Percentiles rank a stretch among this genome's conserved stretches.
Evolutionary conservation across 2,888 invertebrate species (phyloP).

Genomic region (Acronicta alni): DNA sequence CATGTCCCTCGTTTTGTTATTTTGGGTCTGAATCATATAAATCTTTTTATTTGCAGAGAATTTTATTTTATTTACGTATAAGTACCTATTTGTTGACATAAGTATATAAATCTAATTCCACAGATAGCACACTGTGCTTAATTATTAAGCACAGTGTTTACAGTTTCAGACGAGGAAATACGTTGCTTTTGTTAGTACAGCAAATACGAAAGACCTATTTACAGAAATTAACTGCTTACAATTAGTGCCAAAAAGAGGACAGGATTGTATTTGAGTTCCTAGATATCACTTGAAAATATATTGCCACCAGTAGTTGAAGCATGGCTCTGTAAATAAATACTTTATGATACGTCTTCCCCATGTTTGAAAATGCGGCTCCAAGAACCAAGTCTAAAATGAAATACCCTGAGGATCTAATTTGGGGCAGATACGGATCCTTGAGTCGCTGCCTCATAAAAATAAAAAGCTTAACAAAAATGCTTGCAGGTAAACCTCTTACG

Average conservation of each 20-base stretch:
- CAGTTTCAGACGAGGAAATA: no score
- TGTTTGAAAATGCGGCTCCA: conserved; percentile 4
- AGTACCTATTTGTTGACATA: no score
- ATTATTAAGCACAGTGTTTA: no score
- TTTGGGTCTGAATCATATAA: conserved; percentile 3
- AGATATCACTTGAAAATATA: neutral
- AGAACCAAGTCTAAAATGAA: conserved; percentile 44
- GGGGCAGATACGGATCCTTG: conserved; percentile 35
- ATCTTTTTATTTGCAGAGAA: neutral
- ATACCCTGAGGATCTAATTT: conserved; percentile 49
- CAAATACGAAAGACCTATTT: no score
- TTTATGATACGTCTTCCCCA: neutral
- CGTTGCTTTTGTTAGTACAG: no score
- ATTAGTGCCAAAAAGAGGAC: no score
- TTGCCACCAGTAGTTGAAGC: neutral
- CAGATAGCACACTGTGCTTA: no score
- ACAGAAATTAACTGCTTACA: no score
- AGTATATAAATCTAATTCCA: no score
- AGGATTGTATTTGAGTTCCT: no score
- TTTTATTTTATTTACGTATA: no score
- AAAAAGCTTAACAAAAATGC: conserved; percentile 55
- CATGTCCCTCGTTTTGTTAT: conserved; percentile 25
- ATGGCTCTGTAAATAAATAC: neutral
- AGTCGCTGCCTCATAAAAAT: conserved; percentile 39
- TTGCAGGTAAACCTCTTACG: conserved; percentile 47